Conservation (phyloP, 2,797 vertebrate species). For the Heteromormyrus szaboi region DNA sequence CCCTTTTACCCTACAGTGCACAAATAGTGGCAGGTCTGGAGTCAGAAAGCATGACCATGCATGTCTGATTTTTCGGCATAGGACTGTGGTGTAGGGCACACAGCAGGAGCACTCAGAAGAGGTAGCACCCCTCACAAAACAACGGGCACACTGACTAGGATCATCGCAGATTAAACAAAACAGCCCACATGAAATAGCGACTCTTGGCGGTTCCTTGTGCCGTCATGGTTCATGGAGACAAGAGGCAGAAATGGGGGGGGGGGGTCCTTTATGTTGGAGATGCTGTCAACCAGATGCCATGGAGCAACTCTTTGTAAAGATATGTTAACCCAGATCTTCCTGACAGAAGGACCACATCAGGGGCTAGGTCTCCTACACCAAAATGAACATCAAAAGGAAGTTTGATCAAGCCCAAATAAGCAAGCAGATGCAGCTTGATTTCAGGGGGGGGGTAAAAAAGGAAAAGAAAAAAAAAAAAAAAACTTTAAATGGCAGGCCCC, state of each 20-base stretch:
- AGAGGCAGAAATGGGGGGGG: neutral
- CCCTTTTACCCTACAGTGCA: neutral
- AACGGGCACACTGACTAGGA: neutral
- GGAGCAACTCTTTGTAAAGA: neutral
- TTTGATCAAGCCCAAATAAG: neutral
- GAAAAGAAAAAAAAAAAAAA: neutral
- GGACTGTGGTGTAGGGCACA: neutral
- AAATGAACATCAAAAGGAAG: neutral
- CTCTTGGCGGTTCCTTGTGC: neutral
- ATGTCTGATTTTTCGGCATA: neutral
- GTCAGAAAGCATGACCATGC: neutral
- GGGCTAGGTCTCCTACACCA: neutral
- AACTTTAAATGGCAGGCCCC: neutral
- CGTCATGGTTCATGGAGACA: neutral
- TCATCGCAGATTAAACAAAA: slow-evolving; percentile 23
- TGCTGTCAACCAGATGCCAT: neutral
- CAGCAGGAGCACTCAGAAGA: neutral
- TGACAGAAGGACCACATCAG: neutral
- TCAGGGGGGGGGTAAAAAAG: neutral
- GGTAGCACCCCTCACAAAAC: neutral
- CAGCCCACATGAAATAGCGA: slow-evolving; percentile 10
- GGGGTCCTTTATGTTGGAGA: neutral
- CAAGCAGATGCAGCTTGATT: neutral
- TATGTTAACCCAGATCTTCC: neutral
- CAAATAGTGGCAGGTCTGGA: neutral